A percentile compares a stretch with the other conserved stretches of the same genome.
Evolutionary conservation across 2,888 invertebrate genomes (phyloP).

Genomic region (Drosophila macrospina): DNA sequence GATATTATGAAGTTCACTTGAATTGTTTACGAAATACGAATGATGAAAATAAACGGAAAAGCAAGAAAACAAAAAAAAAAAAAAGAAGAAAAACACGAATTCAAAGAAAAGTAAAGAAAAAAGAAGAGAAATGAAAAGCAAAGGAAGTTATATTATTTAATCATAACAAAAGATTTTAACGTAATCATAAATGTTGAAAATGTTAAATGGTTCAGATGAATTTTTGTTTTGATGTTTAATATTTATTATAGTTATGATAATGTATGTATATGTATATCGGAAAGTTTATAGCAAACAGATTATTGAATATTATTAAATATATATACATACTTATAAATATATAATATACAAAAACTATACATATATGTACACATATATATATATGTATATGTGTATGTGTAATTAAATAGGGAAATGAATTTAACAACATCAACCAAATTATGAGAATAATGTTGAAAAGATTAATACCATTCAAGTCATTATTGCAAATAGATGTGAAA

Average conservation of each 20-base stretch:
- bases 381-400: slow-evolving; percentile 56
- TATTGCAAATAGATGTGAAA: slow-evolving; percentile 75
- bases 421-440: slow-evolving; percentile 61
- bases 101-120: slow-evolving; percentile 21
- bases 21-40: slow-evolving; percentile 68
- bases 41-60: slow-evolving; percentile 40
- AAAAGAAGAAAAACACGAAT: too few species aligned
- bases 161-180: slow-evolving; percentile 68
- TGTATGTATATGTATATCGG: slow-evolving; percentile 78
- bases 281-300: slow-evolving; percentile 60
- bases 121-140: slow-evolving; percentile 19
- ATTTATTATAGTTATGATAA: slow-evolving; percentile 69
- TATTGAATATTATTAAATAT: slow-evolving; percentile 57
- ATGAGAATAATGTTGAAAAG: slow-evolving; percentile 67
- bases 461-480: slow-evolving; percentile 79
- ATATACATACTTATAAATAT: slow-evolving; percentile 51
- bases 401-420: slow-evolving; percentile 78
- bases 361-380: slow-evolving; percentile 44
- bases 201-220: slow-evolving; percentile 74
- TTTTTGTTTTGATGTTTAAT: slow-evolving; percentile 63
- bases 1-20: slow-evolving; percentile 67
- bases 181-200: slow-evolving; percentile 78
- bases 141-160: slow-evolving; percentile 69
- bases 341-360: slow-evolving; percentile 17
- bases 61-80: slow-evolving; percentile 15